Evolutionary conservation across 2,797 vertebrate species (phyloP).

Genomic region (Otolemur crassicaudatus): DNA sequence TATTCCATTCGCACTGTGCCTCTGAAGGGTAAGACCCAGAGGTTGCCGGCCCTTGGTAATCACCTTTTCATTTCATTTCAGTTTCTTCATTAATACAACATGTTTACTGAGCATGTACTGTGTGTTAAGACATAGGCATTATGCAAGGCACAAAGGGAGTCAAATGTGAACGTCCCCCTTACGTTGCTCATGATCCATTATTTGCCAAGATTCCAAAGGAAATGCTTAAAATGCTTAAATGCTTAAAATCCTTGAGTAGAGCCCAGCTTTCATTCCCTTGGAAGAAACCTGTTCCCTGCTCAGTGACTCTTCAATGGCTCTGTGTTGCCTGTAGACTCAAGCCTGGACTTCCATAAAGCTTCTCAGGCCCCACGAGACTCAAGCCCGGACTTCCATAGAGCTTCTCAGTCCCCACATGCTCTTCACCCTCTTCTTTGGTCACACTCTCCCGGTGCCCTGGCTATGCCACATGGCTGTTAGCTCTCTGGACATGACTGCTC

Average conservation of each 20-base stretch:
- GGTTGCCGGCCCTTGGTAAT: not conserved
- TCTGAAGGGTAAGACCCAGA: not conserved
- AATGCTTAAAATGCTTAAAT: not conserved
- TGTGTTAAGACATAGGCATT: not conserved
- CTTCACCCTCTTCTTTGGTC: not conserved
- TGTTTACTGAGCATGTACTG: not conserved
- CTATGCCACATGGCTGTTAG: no score
- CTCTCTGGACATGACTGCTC: not conserved
- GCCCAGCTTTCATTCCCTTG: not conserved
- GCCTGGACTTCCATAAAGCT: not conserved
- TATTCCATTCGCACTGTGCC: not conserved
- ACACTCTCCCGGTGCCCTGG: no score
- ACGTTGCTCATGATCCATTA: not conserved
- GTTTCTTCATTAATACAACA: not conserved
- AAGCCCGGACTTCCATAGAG: not conserved
- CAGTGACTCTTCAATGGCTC: not conserved
- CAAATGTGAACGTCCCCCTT: not conserved
- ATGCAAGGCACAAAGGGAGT: not conserved
- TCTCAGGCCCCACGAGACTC: not conserved
- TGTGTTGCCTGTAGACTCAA: rapidly evolving
- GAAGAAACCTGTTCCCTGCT: not conserved
- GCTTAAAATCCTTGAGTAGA: not conserved
- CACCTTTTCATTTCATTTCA: not conserved
- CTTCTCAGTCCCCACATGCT: not conserved
- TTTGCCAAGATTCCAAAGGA: slow-evolving; percentile 5